These are phyloP conservation scores for Leucoraja ocellata DNA, from an alignment of 2,797 vertebrate species.

Conservation along the genomic window DNA sequence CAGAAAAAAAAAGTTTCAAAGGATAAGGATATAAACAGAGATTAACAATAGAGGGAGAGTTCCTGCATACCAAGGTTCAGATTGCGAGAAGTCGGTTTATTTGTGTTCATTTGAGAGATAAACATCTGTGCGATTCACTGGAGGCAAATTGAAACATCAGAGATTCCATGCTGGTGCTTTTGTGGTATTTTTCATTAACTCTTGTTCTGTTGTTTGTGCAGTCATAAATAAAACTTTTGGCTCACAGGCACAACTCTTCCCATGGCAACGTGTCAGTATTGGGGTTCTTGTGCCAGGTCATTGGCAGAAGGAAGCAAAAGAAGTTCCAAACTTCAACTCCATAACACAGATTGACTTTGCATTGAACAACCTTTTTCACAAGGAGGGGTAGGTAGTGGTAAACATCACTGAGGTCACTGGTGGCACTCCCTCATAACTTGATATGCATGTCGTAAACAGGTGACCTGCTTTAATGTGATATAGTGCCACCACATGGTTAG, in stretches of 20 bases:
- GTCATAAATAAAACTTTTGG: constrained; percentile 56
- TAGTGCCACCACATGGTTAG: constrained; percentile 34
- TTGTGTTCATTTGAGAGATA: constrained; percentile 68
- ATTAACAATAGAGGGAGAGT: constrained; percentile 54
- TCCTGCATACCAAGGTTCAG: constrained; percentile 58
- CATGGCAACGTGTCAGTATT: constrained; percentile 55
- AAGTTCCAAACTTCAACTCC: constrained; percentile 53
- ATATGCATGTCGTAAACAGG: neutral
- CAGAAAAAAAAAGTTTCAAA: constrained; percentile 59
- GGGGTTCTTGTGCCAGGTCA: constrained; percentile 59
- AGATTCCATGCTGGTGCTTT: constrained; percentile 46
- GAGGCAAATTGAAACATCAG: constrained; percentile 65
- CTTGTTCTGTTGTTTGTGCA: constrained; percentile 47
- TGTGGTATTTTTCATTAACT: constrained; percentile 50
- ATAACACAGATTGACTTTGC: constrained; percentile 50
- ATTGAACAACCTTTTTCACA: constrained; percentile 41
- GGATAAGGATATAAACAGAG: constrained; percentile 64
- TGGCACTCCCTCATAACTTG: neutral
- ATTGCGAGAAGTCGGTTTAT: constrained; percentile 61
- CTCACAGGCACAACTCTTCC: constrained; percentile 60
- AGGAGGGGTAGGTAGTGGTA: neutral
- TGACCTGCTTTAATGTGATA: constrained; percentile 22
- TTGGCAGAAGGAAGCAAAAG: constrained; percentile 54
- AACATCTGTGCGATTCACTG: constrained; percentile 65
- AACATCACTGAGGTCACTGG: neutral